phyloP scores from a whole-genome alignment of 1,140 invertebrate species.

The Neodiprion fabricii region DNA sequence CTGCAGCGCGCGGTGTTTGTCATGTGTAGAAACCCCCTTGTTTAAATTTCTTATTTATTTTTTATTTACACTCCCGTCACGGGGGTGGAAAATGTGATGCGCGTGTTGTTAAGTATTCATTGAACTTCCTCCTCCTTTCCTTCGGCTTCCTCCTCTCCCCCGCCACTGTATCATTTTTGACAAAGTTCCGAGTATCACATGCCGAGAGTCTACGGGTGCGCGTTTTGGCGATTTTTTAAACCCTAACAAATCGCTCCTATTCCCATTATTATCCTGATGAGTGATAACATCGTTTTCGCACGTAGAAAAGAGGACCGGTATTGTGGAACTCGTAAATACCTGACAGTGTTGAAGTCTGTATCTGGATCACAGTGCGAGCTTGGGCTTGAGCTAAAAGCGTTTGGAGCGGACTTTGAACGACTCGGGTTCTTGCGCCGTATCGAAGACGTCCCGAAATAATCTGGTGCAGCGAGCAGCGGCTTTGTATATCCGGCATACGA shows the following conservation, averaged over 20 bases:
- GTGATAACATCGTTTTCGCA: no score
- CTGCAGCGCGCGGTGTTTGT: neutral
- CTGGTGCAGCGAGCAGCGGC: neutral
- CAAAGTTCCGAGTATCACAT: no score
- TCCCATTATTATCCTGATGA: neutral
- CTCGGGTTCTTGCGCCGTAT: neutral
- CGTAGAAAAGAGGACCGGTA: no score
- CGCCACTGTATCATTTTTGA: no score
- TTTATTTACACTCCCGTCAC: neutral
- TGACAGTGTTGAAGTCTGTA: neutral
- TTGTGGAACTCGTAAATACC: no score
- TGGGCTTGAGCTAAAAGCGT: neutral
- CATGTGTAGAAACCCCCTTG: neutral
- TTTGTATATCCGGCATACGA: neutral
- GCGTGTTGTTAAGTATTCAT: no score
- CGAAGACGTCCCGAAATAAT: conserved; percentile 1
- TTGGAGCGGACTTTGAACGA: neutral
- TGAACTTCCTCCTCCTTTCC: no score
- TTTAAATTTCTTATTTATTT: neutral
- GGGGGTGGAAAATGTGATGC: neutral
- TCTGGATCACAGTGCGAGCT: neutral
- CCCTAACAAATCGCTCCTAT: neutral
- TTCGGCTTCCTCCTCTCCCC: no score
- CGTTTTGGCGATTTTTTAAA: neutral
- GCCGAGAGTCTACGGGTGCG: neutral